These are phyloP conservation scores for Noturus placidus DNA, from an alignment of 2,113 vertebrate species.

Conservation along the genomic window DNA sequence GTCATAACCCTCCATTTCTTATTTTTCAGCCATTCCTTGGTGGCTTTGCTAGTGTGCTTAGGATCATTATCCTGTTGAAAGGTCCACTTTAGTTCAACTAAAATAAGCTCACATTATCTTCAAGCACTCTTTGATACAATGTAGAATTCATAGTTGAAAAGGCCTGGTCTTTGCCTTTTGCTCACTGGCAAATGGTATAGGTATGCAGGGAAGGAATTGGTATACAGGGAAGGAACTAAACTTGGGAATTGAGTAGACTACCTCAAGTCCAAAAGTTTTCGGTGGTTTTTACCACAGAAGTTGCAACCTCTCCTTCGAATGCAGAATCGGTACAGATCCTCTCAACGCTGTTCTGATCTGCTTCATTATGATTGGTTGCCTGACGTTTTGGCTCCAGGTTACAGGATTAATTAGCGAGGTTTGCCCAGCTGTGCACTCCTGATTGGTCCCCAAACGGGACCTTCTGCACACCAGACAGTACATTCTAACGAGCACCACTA, in stretches of 20 bases:
- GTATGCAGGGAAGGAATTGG: too few relatives aligned
- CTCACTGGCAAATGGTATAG: too few relatives aligned
- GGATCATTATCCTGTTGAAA: too few relatives aligned
- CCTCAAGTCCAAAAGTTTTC: not conserved
- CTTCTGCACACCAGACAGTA: not conserved
- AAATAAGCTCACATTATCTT: too few relatives aligned
- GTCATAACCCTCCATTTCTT: too few relatives aligned
- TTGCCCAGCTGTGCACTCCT: not conserved
- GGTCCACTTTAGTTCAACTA: too few relatives aligned
- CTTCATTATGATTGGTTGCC: not conserved
- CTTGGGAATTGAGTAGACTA: not conserved
- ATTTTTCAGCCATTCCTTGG: too few relatives aligned
- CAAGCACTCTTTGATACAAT: too few relatives aligned
- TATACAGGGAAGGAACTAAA: not conserved
- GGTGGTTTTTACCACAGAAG: not conserved
- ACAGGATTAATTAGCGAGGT: not conserved
- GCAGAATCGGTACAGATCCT: not conserved
- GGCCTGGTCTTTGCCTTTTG: too few relatives aligned
- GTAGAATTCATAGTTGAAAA: too few relatives aligned
- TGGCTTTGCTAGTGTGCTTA: too few relatives aligned
- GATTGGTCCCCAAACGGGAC: not conserved
- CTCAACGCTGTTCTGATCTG: not conserved
- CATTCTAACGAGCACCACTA: not conserved
- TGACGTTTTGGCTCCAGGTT: not conserved
- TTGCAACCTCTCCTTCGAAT: not conserved